These are phyloP conservation scores for Amorpha juglandis DNA, from an alignment of 2,888 invertebrate species.

Conservation along the genomic window DNA sequence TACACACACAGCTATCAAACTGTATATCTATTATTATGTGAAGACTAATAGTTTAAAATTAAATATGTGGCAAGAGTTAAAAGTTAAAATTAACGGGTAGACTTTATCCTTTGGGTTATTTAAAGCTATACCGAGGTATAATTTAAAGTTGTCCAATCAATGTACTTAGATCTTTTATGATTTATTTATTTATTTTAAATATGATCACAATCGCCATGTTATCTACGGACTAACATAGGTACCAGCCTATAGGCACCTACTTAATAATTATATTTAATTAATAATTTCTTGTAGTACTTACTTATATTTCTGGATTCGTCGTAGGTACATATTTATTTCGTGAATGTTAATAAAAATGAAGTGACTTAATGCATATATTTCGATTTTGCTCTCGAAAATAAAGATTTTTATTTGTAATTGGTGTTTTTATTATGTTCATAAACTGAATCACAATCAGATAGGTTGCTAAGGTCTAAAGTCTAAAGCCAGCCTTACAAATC, in stretches of 20 bases:
- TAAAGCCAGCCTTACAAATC: too few relatives aligned
- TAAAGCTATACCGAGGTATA: not conserved
- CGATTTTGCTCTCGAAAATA: constrained; percentile 72
- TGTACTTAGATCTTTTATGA: too few relatives aligned
- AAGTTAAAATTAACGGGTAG: not conserved
- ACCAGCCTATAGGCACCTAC: not conserved
- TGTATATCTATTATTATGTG: too few relatives aligned
- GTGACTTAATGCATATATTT: constrained; percentile 63
- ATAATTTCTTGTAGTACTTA: not conserved
- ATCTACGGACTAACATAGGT: not conserved
- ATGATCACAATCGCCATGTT: not conserved
- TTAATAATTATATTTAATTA: not conserved
- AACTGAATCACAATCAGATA: too few relatives aligned
- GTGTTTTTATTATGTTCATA: not conserved
- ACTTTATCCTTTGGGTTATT: not conserved
- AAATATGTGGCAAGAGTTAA: not conserved
- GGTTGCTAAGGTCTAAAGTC: not conserved
- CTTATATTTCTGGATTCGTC: not conserved
- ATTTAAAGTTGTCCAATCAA: not conserved
- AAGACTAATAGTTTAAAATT: too few relatives aligned
- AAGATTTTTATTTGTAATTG: constrained; percentile 35
- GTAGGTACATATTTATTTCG: constrained; percentile 32
- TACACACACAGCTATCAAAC: not conserved
- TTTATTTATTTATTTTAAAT: not conserved
- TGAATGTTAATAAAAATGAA: constrained; percentile 75